phyloP scores from a whole-genome alignment of 2,888 invertebrate genomes.

The Pyrochroa serraticornis region DNA sequence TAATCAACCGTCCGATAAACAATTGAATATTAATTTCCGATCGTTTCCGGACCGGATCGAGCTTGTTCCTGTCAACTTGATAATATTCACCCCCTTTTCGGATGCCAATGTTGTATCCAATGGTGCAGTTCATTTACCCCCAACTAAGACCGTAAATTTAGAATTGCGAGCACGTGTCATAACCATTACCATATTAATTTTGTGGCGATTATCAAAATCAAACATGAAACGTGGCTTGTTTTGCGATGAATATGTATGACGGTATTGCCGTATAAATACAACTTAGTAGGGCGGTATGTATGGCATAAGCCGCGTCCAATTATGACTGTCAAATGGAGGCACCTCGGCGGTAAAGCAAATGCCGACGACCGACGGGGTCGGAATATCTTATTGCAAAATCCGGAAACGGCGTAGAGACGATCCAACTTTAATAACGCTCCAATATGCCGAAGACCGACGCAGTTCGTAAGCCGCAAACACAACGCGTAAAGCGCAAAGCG shows the following conservation, averaged over 20 bases:
- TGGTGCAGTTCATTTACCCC: neutral
- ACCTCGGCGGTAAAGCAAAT: constrained; percentile 6
- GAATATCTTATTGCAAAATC: constrained; percentile 15
- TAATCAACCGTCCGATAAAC: neutral
- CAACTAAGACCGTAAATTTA: constrained; percentile 12
- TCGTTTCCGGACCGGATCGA: no score
- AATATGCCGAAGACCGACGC: no score
- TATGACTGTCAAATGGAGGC: constrained; percentile 11
- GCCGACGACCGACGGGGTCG: constrained; percentile 6
- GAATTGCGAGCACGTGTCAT: constrained; percentile 28
- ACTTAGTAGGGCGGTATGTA: constrained; percentile 11
- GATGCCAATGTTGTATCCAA: neutral
- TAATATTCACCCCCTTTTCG: no score
- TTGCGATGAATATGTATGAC: constrained; percentile 32
- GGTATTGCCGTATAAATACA: constrained; percentile 26
- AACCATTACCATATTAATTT: constrained; percentile 32
- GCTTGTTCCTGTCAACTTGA: no score
- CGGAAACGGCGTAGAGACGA: neutral
- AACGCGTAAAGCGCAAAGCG: no score
- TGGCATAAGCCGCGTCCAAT: constrained; percentile 23
- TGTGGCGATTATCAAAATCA: constrained; percentile 31
- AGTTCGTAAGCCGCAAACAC: no score
- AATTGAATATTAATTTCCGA: neutral
- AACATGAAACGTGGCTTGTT: constrained; percentile 30
- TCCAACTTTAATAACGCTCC: no score